These are phyloP conservation scores for Polia nebulosa DNA, from an alignment of 2,888 invertebrate genomes.

Conservation along the genomic window DNA sequence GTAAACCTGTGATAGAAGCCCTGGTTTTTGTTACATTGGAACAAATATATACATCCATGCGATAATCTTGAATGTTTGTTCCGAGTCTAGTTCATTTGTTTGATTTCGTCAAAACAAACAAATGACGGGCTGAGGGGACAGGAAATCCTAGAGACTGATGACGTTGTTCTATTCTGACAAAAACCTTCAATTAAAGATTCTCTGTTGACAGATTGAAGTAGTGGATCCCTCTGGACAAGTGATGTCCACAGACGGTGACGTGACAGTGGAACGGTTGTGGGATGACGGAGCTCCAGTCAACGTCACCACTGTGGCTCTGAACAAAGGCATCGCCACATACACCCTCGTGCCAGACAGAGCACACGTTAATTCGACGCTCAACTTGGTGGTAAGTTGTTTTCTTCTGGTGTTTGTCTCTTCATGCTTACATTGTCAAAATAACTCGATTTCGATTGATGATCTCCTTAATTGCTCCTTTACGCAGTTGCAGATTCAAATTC, in stretches of 20 bases:
- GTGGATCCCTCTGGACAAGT: constrained; percentile 82
- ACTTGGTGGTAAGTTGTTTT: constrained; percentile 92
- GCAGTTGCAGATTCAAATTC: too few species aligned
- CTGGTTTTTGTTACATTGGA: background rate
- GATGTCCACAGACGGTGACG: constrained; percentile 78
- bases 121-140: background rate
- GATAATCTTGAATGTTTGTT: constrained; percentile 30
- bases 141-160: constrained; percentile 23
- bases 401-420: background rate
- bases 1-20: background rate
- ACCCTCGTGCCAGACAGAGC: constrained; percentile 80
- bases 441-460: too few species aligned
- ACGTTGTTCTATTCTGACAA: background rate
- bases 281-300: constrained; percentile 87
- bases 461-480: background rate
- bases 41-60: constrained; percentile 6
- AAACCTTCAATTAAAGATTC: background rate
- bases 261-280: constrained; percentile 84
- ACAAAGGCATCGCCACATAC: constrained; percentile 81
- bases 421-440: too few species aligned
- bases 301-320: constrained; percentile 77
- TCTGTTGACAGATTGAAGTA: constrained; percentile 79
- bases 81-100: constrained; percentile 17
- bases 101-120: constrained; percentile 12
- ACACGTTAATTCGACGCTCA: constrained; percentile 92